Percentiles rank a stretch among this genome's conserved stretches.
phyloP scores from a whole-genome alignment of 2,113 vertebrate species.

The Lanius collurio region DNA sequence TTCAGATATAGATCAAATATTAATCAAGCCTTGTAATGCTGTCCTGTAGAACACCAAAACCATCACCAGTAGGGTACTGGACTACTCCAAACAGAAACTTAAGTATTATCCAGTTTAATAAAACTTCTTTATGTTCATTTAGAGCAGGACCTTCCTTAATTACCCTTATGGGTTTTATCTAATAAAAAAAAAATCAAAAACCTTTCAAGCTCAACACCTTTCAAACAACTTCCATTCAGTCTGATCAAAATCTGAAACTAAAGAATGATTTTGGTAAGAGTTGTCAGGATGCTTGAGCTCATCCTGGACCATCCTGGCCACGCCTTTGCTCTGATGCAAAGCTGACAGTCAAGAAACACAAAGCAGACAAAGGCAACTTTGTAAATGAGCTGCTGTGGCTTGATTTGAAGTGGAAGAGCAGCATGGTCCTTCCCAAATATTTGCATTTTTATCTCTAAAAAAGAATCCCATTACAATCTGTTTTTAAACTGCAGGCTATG shows the following conservation, averaged over 20 bases:
- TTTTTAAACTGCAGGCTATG: neutral
- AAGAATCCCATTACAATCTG: neutral
- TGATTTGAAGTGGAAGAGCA: neutral
- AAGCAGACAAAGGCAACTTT: neutral
- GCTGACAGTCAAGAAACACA: neutral
- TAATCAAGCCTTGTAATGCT: neutral
- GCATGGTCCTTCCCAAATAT: neutral
- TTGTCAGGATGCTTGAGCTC: neutral
- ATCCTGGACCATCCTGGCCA: neutral
- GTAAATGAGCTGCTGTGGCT: neutral
- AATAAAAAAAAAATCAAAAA: neutral
- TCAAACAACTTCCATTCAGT: neutral
- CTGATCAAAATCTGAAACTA: neutral
- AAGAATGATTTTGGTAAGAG: neutral
- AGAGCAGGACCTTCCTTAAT: conserved; percentile 13
- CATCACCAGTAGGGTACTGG: neutral
- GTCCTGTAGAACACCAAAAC: neutral
- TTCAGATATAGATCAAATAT: conserved; percentile 28
- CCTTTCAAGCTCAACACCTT: neutral
- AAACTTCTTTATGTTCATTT: conserved; percentile 31
- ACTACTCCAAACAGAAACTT: neutral
- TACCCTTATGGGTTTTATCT: neutral
- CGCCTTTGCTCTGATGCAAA: neutral
- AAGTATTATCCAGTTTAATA: conserved; percentile 31
- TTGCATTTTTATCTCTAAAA: neutral